Conservation (phyloP, 2,113 vertebrate species). For the Bujurquina vittata region DNA sequence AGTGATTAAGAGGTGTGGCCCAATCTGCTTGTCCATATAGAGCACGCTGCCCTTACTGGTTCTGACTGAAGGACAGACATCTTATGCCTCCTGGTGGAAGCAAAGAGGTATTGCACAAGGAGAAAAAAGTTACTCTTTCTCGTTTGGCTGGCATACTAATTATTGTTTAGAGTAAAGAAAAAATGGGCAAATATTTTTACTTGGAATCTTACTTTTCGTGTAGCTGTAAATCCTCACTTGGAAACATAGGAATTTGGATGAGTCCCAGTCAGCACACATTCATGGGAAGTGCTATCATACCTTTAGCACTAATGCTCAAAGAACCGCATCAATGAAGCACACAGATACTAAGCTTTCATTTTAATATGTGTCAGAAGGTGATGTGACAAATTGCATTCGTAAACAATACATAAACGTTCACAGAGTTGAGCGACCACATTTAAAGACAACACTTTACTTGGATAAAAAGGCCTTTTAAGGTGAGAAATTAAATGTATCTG, state of each 20-base stretch:
- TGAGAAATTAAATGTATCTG: slow-evolving; percentile 55
- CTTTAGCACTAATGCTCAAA: neutral
- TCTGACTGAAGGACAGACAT: neutral
- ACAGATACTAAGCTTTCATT: neutral
- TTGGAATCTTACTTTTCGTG: neutral
- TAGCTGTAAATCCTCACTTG: neutral
- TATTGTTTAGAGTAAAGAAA: neutral
- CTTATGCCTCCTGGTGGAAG: slow-evolving; percentile 35
- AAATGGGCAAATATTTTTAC: neutral
- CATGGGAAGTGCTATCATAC: neutral
- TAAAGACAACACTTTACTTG: slow-evolving; percentile 58
- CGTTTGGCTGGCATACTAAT: neutral
- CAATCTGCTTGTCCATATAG: neutral
- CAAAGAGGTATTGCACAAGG: rapidly evolving
- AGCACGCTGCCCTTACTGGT: neutral
- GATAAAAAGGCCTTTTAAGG: slow-evolving; percentile 20
- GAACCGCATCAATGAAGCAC: neutral
- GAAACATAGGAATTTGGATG: neutral
- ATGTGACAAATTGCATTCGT: neutral
- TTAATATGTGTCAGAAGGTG: neutral
- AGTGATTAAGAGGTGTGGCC: neutral
- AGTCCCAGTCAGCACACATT: neutral
- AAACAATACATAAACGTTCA: neutral
- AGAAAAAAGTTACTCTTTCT: neutral
- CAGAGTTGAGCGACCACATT: neutral